Conservation (phyloP, 2,888 invertebrate species). For the Eupithecia insigniata region DNA sequence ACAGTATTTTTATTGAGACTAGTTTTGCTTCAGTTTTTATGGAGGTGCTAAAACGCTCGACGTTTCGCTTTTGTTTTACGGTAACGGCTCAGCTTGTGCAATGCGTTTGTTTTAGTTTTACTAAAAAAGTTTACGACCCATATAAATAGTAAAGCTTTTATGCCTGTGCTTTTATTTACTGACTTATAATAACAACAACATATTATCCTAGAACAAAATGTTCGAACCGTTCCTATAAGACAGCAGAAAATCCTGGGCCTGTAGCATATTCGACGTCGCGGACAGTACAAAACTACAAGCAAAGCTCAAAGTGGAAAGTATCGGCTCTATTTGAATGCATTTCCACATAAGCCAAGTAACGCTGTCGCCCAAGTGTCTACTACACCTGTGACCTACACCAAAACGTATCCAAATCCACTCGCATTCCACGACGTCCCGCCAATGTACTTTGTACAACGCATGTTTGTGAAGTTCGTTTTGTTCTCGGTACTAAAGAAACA, state of each 20-base stretch:
- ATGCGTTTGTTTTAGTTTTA: slow-evolving; percentile 24
- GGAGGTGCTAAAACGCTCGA: slow-evolving; percentile 78
- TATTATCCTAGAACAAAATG: not conserved
- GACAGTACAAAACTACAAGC: slow-evolving; percentile 6
- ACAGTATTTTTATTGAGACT: slow-evolving; percentile 59
- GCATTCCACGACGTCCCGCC: slow-evolving; percentile 46
- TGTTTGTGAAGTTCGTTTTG: slow-evolving; percentile 37
- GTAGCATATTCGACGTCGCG: not conserved
- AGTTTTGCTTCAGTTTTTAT: slow-evolving; percentile 78
- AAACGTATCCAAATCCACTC: slow-evolving; percentile 56
- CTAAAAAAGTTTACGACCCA: slow-evolving; percentile 16
- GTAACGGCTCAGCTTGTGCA: slow-evolving; percentile 42
- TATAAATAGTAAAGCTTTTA: slow-evolving; percentile 12
- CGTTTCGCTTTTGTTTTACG: slow-evolving; percentile 59
- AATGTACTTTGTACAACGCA: slow-evolving; percentile 50
- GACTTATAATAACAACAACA: not conserved
- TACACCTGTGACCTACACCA: slow-evolving; percentile 69
- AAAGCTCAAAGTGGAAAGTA: slow-evolving; percentile 8
- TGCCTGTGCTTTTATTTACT: slow-evolving; percentile 10
- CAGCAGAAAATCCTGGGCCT: not conserved
- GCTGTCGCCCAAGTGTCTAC: slow-evolving; percentile 77
- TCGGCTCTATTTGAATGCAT: slow-evolving; percentile 46
- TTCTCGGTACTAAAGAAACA: slow-evolving; percentile 37
- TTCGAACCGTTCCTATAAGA: not conserved
- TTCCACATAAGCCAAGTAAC: slow-evolving; percentile 64